These are phyloP conservation scores for Heliconius ismenius DNA, from an alignment of 2,888 invertebrate species.

Conservation along the genomic window DNA sequence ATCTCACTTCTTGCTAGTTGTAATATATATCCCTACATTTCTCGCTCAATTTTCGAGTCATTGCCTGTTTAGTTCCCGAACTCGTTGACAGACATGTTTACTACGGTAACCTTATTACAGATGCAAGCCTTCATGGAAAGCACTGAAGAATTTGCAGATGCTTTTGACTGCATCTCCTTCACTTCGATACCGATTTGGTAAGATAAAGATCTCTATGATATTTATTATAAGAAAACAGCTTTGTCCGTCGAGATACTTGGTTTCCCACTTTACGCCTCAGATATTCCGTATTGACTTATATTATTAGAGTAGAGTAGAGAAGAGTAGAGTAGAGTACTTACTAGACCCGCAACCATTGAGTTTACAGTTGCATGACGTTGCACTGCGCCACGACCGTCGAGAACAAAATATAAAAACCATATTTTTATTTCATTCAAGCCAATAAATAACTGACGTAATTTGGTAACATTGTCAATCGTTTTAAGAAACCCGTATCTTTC, in stretches of 20 bases:
- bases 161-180: slow-evolving; percentile 95
- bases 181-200: slow-evolving; percentile 94
- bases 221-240: too few relatives aligned
- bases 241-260: neutral
- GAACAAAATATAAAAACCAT: neutral
- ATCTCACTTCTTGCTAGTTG: too few relatives aligned
- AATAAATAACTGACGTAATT: neutral
- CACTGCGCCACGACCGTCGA: too few relatives aligned
- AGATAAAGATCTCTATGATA: slow-evolving; percentile 26
- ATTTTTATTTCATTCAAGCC: neutral
- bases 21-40: too few relatives aligned
- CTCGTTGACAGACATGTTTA: neutral
- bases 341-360: too few relatives aligned
- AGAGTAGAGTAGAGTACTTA: too few relatives aligned
- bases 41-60: too few relatives aligned
- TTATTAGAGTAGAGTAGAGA: too few relatives aligned
- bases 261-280: neutral
- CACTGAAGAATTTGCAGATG: slow-evolving; percentile 84
- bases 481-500: neutral
- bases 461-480: neutral
- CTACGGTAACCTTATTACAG: slow-evolving; percentile 60
- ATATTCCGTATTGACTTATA: too few relatives aligned
- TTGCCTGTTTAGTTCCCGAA: neutral
- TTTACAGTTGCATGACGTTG: too few relatives aligned
- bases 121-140: slow-evolving; percentile 81